These are phyloP conservation scores for Pogonocichla stellata DNA, from an alignment of 2,113 vertebrate genomes.

Conservation along the genomic window DNA sequence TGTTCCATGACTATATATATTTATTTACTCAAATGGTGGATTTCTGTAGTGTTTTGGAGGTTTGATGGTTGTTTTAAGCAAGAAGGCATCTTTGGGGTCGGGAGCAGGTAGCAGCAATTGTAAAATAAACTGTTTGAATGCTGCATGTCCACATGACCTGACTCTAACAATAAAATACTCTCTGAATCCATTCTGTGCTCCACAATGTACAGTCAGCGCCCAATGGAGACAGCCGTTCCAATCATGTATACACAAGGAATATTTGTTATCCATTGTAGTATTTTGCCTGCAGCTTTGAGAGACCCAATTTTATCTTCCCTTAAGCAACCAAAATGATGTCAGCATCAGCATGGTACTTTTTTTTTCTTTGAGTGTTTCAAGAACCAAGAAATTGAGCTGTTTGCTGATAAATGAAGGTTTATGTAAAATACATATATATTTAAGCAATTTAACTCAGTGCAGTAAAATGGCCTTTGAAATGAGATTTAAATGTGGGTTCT, in stretches of 20 bases:
- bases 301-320: constrained; percentile 56
- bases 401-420: background rate
- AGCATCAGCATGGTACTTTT: background rate
- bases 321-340: constrained; percentile 40
- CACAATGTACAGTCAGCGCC: background rate
- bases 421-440: background rate
- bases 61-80: background rate
- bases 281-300: constrained; percentile 56
- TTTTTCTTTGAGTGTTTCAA: constrained; percentile 1
- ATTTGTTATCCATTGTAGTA: constrained; percentile 55
- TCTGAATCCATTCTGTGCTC: background rate
- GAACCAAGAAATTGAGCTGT: background rate
- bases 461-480: background rate
- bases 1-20: background rate
- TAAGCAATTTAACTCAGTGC: background rate
- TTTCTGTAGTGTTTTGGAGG: background rate
- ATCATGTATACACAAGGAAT: constrained; percentile 25
- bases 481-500: background rate
- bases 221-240: constrained; percentile 35
- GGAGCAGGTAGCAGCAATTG: background rate
- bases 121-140: background rate
- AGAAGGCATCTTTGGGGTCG: background rate
- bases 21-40: background rate
- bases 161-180: constrained; percentile 26
- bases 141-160: background rate